Conservation (phyloP, 2,888 invertebrate genomes). For the Xanthorhoe designata region DNA sequence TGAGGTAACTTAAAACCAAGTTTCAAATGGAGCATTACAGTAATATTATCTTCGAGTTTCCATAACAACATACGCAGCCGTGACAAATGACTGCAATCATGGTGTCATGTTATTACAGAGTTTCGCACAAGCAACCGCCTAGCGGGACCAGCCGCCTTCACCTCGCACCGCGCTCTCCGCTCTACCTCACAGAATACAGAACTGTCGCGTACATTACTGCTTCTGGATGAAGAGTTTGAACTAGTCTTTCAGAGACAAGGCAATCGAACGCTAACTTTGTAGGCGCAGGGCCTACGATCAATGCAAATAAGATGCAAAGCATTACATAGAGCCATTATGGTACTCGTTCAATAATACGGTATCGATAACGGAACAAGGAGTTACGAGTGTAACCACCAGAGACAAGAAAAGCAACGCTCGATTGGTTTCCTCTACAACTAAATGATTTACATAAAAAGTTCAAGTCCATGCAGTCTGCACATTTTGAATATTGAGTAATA, state of each 20-base stretch:
- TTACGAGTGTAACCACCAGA: conserved; percentile 26
- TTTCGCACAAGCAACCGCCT: conserved; percentile 1
- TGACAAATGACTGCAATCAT: conserved; percentile 22
- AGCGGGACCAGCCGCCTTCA: conserved; percentile 19
- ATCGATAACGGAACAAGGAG: conserved; percentile 50
- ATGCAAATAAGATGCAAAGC: conserved; percentile 39
- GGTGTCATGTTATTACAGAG: conserved; percentile 10
- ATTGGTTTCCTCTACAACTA: conserved; percentile 31
- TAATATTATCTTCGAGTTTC: conserved; percentile 2
- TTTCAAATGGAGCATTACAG: not conserved
- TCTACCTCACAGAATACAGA: not conserved
- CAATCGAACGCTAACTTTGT: not conserved
- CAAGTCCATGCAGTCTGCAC: conserved; percentile 26
- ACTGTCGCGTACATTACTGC: conserved; percentile 5
- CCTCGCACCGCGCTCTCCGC: conserved; percentile 1
- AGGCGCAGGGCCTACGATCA: conserved; percentile 12
- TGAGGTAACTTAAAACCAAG: not conserved
- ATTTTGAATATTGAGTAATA: conserved; percentile 38
- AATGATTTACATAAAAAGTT: conserved; percentile 33
- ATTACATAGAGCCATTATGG: conserved; percentile 42
- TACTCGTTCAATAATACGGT: conserved; percentile 45
- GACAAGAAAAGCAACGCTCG: conserved; percentile 38
- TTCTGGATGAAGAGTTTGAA: not conserved
- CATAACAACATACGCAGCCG: conserved; percentile 3
- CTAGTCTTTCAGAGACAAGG: not conserved